These are phyloP conservation scores for Theretra japonica DNA, from an alignment of 2,888 invertebrate genomes.

Conservation along the genomic window DNA sequence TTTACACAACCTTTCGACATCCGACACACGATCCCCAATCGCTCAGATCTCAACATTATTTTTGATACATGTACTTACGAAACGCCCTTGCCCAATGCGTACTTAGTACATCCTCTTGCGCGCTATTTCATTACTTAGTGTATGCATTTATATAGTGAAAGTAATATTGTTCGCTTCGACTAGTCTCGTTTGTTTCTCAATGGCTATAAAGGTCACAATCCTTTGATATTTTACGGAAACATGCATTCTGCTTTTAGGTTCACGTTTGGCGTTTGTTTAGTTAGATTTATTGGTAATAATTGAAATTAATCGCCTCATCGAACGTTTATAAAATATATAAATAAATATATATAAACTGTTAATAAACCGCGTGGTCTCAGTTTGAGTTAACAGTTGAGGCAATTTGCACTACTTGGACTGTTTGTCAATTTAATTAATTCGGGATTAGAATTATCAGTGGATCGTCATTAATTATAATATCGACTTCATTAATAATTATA, in stretches of 20 bases:
- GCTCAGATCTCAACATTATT: constrained; percentile 27
- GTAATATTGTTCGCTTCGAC: constrained; percentile 20
- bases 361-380: too few relatives aligned
- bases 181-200: background rate
- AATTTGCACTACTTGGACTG: too few relatives aligned
- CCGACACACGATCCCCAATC: constrained; percentile 23
- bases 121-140: constrained; percentile 2
- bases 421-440: too few relatives aligned
- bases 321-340: too few relatives aligned
- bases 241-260: too few relatives aligned
- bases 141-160: constrained; percentile 24
- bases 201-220: constrained; percentile 4
- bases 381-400: too few relatives aligned
- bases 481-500: too few relatives aligned
- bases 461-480: too few relatives aligned
- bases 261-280: background rate
- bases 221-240: background rate
- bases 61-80: constrained; percentile 29
- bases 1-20: constrained; percentile 29
- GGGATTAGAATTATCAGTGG: too few relatives aligned
- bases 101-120: constrained; percentile 30
- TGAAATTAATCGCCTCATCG: too few relatives aligned
- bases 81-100: constrained; percentile 30
- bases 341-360: too few relatives aligned
- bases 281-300: too few relatives aligned